A percentile compares a stretch with the other conserved stretches of the same genome.
Conservation (phyloP, 1,140 invertebrate species). For the Ceratina japonica region DNA sequence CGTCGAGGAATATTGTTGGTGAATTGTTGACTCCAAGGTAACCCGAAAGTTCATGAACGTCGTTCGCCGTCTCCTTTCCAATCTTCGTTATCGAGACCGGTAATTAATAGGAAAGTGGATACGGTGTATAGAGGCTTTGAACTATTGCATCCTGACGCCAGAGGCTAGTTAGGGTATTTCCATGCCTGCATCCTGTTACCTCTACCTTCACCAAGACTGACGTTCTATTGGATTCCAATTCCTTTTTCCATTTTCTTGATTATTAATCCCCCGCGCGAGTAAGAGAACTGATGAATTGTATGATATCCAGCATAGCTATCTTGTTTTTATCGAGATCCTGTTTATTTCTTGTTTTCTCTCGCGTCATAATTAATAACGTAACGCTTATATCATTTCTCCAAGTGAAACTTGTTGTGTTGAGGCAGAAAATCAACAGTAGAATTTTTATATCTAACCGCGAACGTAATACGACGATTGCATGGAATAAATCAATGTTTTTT, state of each 20-base stretch:
- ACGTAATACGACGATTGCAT: no score
- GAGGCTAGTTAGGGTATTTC: background rate
- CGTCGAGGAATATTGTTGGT: no score
- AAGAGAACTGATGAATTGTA: background rate
- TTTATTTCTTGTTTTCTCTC: slow-evolving; percentile 2
- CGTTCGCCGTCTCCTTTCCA: slow-evolving; percentile 39
- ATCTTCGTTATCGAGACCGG: slow-evolving; percentile 20
- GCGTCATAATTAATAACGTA: background rate
- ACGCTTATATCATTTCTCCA: no score
- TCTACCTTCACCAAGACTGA: slow-evolving; percentile 26
- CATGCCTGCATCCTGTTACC: slow-evolving; percentile 11
- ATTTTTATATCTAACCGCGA: no score
- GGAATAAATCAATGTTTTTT: background rate
- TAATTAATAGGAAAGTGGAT: slow-evolving; percentile 45
- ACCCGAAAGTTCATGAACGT: slow-evolving; percentile 52
- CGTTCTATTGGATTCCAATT: background rate
- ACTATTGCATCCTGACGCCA: slow-evolving; percentile 25
- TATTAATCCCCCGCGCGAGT: background rate
- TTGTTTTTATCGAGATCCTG: background rate
- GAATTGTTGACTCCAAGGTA: no score
- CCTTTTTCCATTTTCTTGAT: background rate
- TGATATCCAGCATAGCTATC: background rate
- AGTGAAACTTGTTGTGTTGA: slow-evolving; percentile 3
- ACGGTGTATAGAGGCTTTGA: slow-evolving; percentile 26
- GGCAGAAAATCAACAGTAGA: background rate